Base-by-base conservation (phyloP, 2,797 vertebrate genomes). In the Siniperca obscura region DNA sequence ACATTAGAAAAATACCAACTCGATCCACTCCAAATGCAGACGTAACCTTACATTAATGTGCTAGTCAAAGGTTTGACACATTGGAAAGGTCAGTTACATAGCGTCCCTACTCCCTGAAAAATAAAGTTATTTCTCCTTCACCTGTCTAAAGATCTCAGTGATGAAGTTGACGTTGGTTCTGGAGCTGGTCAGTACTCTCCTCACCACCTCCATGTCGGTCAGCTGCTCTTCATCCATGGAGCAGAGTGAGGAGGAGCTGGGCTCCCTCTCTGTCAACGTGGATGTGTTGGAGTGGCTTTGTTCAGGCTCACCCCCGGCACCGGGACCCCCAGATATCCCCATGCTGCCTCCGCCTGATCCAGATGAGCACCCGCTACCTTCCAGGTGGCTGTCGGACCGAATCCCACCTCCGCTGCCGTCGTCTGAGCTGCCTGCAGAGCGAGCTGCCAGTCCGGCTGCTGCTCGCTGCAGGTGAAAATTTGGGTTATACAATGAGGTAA, bases 201-300 rank as follows among this genome's bases (percentile, higher is more conserved):
- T 96, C 84, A 96, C 95, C 82, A 96, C 96, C 90, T 96, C 96
- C 89, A 96, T 95, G 88, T 96, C 96, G 0, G 96, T 96, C 81
- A 99, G 96, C 94, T 99, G 98, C 56, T 99, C 98, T 89, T 99
- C 98, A 34, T 99, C 98, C 91, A 99, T 97, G 91, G 98, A 99
- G 90, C 98, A 99, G 50, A 99, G 97, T 25, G 98, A 99, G 62
- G 98, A 99, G 48, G 98, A 98, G 94, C 98, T 99, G 22, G 98
- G 98, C 82, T 99, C 98, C 79, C 98, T 95, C 90, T 99, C 98
- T 0, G 98, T 99, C 84, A 99, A 91, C 2, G 98, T 99, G 86
- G 98, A 99, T 67, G 98, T 99, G 86, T 99, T 99, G 55, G 98
- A 99, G 95, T 99, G 98, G 72, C 98, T 98, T 81, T 99, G 98